phyloP scores from a whole-genome alignment of 2,888 invertebrate species.

The Seira ritae region DNA sequence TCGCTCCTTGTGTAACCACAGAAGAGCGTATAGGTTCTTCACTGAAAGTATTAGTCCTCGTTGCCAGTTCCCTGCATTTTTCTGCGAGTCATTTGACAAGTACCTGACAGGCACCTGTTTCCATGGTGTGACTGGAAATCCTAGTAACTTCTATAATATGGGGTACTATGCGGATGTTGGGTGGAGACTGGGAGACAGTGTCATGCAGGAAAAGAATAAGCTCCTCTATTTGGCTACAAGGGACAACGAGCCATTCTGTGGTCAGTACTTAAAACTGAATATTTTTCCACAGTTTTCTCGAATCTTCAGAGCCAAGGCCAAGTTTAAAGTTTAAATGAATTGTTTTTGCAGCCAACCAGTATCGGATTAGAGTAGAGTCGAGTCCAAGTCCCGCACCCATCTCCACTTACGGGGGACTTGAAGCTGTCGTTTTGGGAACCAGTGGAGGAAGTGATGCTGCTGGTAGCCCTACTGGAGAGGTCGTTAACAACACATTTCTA shows the following conservation, averaged over 20 bases:
- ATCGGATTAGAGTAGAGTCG: constrained; percentile 88
- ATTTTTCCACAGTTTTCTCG: not conserved
- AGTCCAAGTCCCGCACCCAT: constrained; percentile 81
- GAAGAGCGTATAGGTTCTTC: constrained; percentile 94
- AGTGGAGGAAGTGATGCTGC: constrained; percentile 20
- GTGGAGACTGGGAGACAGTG: constrained; percentile 23
- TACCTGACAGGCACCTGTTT: constrained; percentile 88
- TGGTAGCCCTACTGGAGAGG: not conserved
- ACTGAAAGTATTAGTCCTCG: constrained; percentile 94
- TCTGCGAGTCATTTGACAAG: constrained; percentile 89
- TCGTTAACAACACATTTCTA: constrained; percentile 91
- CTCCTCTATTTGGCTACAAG: constrained; percentile 89
- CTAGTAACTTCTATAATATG: constrained; percentile 87
- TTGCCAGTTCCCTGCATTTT: constrained; percentile 94
- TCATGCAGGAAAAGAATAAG: constrained; percentile 61
- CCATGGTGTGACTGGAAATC: constrained; percentile 78
- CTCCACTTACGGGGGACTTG: constrained; percentile 85
- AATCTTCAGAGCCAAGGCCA: not conserved
- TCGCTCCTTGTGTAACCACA: constrained; percentile 92
- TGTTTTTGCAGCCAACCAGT: constrained; percentile 85
- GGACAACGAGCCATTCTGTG: constrained; percentile 94
- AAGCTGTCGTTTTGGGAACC: constrained; percentile 83
- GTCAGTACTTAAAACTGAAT: constrained; percentile 76
- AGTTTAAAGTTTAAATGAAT: too few species aligned
- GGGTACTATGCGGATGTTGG: constrained; percentile 89